A percentile compares a stretch with the other conserved stretches of the same genome.
These are phyloP conservation scores for Bambusicola thoracicus DNA, from an alignment of 2,113 vertebrate species.

Conservation along the genomic window DNA sequence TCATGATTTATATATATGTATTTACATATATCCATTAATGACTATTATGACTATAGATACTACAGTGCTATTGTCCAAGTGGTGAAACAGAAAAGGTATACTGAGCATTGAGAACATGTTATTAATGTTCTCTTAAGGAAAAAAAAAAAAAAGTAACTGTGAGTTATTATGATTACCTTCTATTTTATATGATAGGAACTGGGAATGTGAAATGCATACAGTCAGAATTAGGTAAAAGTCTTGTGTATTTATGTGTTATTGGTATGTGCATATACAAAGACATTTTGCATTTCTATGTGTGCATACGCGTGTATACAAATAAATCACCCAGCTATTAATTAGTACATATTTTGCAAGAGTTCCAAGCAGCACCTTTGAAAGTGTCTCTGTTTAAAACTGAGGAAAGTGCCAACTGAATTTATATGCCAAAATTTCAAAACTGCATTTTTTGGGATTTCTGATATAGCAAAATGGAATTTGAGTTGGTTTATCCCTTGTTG, in stretches of 20 bases:
- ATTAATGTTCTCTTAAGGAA: neutral
- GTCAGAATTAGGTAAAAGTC: neutral
- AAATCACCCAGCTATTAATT: neutral
- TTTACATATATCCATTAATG: neutral
- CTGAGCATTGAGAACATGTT: neutral
- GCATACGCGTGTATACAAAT: neutral
- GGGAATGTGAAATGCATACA: neutral
- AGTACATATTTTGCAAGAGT: neutral
- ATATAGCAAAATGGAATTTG: neutral
- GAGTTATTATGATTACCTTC: neutral
- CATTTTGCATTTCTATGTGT: neutral
- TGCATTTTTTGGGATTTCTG: neutral
- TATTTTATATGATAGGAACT: neutral
- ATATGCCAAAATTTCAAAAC: neutral
- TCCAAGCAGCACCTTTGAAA: neutral
- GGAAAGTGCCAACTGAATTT: neutral
- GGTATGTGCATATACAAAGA: neutral
- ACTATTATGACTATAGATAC: neutral
- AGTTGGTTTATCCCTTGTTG: neutral
- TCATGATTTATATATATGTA: neutral
- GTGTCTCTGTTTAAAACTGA: neutral
- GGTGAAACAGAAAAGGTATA: neutral
- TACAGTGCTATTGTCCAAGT: neutral
- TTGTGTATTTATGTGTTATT: neutral
- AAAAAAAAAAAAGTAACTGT: neutral